A percentile compares a stretch with the other conserved stretches of the same genome.
Evolutionary conservation across 2,797 vertebrate genomes (phyloP).

Genomic region (Catostomus latipinnis): DNA sequence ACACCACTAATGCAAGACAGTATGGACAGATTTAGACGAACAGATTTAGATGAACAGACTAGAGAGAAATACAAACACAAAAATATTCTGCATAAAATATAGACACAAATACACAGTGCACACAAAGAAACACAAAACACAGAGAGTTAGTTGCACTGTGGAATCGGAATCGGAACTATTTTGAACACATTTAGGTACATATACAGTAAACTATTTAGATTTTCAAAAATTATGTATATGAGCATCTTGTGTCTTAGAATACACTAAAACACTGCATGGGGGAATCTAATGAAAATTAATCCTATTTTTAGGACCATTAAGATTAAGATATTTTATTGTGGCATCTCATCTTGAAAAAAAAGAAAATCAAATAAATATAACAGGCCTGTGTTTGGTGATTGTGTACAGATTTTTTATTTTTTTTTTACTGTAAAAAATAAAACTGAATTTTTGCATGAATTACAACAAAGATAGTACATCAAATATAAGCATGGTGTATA

Average conservation of each 20-base stretch:
- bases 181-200: neutral
- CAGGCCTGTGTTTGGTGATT: too few species aligned
- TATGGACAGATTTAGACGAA: conserved; percentile 15
- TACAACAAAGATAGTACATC: neutral
- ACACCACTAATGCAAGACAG: conserved; percentile 21
- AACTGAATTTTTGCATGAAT: neutral
- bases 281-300: too few species aligned
- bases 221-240: neutral
- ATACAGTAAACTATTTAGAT: neutral
- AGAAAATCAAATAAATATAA: too few species aligned
- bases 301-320: too few species aligned
- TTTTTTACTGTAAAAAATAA: too few species aligned
- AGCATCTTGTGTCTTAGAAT: too few species aligned
- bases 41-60: neutral
- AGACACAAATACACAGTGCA: conserved; percentile 2
- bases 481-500: too few species aligned
- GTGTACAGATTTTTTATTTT: too few species aligned
- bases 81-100: neutral
- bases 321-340: too few species aligned
- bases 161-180: neutral
- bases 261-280: too few species aligned
- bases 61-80: neutral
- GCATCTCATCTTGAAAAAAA: too few species aligned
- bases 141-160: conserved; percentile 26
- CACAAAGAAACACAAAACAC: conserved; percentile 29